Evolutionary conservation across 2,113 vertebrate species (phyloP).

Genomic region (Hemiprocne comata): DNA sequence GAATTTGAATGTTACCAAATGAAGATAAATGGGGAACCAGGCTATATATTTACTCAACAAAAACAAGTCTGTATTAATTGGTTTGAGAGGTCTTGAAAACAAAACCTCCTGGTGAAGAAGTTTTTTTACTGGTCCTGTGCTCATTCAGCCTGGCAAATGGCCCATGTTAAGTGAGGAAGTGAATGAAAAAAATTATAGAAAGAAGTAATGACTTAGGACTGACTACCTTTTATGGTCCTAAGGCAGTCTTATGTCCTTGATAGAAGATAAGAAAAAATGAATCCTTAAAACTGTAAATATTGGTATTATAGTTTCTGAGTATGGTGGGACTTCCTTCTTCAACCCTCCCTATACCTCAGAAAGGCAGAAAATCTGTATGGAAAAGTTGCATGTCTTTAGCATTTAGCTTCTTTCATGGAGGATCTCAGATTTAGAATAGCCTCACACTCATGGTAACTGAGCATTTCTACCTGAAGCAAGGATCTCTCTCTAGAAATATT

Average conservation of each 20-base stretch:
- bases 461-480: not conserved
- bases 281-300: not conserved
- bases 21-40: slow-evolving; percentile 59
- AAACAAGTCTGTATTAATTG: not conserved
- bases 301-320: not conserved
- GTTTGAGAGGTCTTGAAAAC: not conserved
- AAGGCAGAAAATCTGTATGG: not conserved
- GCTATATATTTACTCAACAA: slow-evolving; percentile 48
- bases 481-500: not conserved
- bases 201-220: not conserved
- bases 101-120: not conserved
- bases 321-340: not conserved
- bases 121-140: not conserved
- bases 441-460: not conserved
- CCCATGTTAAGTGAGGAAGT: not conserved
- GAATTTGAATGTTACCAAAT: slow-evolving; percentile 59
- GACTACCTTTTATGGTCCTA: not conserved
- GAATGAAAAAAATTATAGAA: not conserved
- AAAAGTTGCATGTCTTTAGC: not conserved
- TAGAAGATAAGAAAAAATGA: not conserved
- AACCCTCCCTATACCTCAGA: not conserved
- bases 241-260: not conserved
- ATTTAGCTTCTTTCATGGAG: not conserved
- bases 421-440: not conserved
- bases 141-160: not conserved